Base-by-base conservation (phyloP, 2,113 vertebrate species). In the Herpailurus yagouaroundi region DNA sequence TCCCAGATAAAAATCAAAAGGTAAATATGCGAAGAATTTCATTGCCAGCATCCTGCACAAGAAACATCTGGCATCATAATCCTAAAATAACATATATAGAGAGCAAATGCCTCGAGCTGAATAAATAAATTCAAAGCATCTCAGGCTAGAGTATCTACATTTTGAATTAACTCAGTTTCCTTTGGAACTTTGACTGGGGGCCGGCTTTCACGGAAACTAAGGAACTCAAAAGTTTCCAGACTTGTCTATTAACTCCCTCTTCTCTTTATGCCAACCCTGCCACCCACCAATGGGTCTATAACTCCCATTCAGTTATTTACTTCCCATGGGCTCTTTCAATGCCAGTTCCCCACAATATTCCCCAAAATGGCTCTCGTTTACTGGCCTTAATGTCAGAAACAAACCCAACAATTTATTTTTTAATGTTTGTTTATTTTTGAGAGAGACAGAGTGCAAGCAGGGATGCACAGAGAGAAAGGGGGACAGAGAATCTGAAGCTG, bases 61-160 rank as follows among this genome's bases (percentile, higher is more conserved):
- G 95, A 96, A 97, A 98, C 97, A 98, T 97, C 98, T 98, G 97
- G 97, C 93, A 95, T 95, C 86, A 36, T 97, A 98, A 98, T 96
- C 94, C 96, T 97, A 95, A 97, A 98, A 97, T 97, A 98, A 98
- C 87, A 96, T 95, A 96, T 60, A 97, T 1, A 48, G 38, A 91
- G 85, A 97, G 82, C 48, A 97, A 97, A 94, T 36, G 91, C 89
- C 73, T 96, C 93, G 68, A 95, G 82, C 82, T 97, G 77, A 97
- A 97, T 94, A 97, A 95, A 96, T 94, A 95, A 84, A 97, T 90
- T 94, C 93, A 96, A 91, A 95, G 31, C 71, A 93, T 94, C 77
- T 89, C 74, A 86, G 48, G 57, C 69, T 76, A 63, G n/a, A 96
- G 38, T 57, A 84, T 95, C 95, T 92, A 97, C 83, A 97, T 97